Conservation (phyloP, 2,113 vertebrate genomes). For the Ivindomyrus marchei region DNA sequence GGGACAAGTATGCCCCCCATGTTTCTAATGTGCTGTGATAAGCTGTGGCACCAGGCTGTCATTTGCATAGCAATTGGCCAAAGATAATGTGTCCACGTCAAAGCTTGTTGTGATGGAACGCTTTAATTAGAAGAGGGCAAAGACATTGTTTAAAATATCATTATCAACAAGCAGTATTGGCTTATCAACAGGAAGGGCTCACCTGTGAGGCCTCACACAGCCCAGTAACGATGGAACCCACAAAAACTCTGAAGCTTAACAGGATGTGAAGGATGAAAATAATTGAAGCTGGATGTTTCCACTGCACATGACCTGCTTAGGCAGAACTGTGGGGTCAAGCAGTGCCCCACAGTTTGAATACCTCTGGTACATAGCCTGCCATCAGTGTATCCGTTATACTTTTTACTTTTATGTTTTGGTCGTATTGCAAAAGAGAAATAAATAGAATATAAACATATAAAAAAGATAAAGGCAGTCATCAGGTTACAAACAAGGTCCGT, state of each 20-base stretch:
- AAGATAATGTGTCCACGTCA: constrained; percentile 34
- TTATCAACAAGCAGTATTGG: constrained; percentile 13
- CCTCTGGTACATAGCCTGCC: neutral
- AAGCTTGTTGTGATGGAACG: constrained; percentile 33
- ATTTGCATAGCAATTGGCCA: constrained; percentile 41
- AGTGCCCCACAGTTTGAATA: neutral
- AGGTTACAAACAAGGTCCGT: neutral
- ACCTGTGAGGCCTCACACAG: neutral
- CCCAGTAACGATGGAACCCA: neutral
- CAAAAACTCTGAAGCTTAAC: neutral
- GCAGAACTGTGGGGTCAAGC: neutral
- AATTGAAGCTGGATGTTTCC: neutral
- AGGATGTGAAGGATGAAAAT: neutral
- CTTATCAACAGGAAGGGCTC: neutral
- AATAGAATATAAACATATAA: neutral
- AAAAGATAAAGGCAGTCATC: neutral
- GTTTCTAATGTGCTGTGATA: neutral
- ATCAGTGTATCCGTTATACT: neutral
- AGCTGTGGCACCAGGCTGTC: constrained; percentile 28
- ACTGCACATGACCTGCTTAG: neutral
- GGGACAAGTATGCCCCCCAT: neutral
- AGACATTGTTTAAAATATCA: constrained; percentile 22
- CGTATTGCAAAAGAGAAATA: neutral
- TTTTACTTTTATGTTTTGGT: neutral
- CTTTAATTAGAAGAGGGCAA: constrained; percentile 34